Base-by-base conservation (phyloP, 2,113 vertebrate species). In the Sapajus apella region DNA sequence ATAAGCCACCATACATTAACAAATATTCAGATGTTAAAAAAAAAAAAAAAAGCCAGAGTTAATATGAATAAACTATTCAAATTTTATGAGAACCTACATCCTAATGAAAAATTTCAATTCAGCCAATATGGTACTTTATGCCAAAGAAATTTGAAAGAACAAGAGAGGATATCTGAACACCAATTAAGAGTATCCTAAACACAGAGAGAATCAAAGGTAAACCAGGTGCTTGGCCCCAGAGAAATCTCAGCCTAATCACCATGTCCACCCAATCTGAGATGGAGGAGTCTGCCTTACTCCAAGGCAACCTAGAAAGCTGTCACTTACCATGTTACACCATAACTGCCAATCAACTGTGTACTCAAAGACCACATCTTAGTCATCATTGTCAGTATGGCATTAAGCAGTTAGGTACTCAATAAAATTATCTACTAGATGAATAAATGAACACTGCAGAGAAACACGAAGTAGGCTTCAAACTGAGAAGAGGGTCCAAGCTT, bases 291-390 rank as follows among this genome's bases (percentile, higher is more conserved):
- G 20, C 30, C 70, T 93, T 82, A 58, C 27, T 96, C 43, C 10
- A 45, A 43, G 47, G 40, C 5, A 73, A 4, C 27, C 45, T 73
- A 16, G 5, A 16, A 64, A 37, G 3, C 23, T 58, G 27, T 68
- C 43, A 40, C 56, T 61, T 43, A 55, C 12, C 18, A 64, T 1
- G 0, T 3, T 50, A 13, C 9, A 52, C 27, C 6, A 0, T 27
- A 23, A 50, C 8, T 70, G 32, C 37, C 37, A 61, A 77, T 23
- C 61, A 52, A 35, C 30, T 40, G 12, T 43, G 37, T 25, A 58
- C 23, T 73, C 25, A 90, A 81, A 35, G 35, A 30, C 11, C 12
- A 66, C 43, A 55, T 47, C n/a, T 72, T 43, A 37, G 73, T 79
- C 32, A 75, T 35, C 70, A 56, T 21, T 84, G 89, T 83, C n/a